Evolutionary conservation across 2,888 invertebrate species (phyloP).

Genomic region (Perizoma affinitatum): DNA sequence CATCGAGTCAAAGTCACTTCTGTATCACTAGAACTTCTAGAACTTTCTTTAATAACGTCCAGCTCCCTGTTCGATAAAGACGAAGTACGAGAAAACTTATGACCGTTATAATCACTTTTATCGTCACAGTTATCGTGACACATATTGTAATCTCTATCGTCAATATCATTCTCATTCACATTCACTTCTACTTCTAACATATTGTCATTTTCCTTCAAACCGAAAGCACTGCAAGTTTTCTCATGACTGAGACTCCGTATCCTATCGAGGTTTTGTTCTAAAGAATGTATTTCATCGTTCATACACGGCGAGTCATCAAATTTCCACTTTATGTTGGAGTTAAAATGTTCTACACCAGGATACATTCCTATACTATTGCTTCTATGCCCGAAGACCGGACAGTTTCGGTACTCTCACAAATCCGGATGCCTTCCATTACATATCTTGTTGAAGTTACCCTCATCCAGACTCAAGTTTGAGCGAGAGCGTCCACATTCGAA

Average conservation of each 20-base stretch:
- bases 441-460: conserved; percentile 74
- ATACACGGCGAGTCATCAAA: conserved; percentile 70
- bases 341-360: conserved; percentile 79
- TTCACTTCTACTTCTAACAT: conserved; percentile 78
- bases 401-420: conserved; percentile 82
- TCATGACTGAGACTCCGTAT: conserved; percentile 79
- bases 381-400: conserved; percentile 82
- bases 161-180: conserved; percentile 66
- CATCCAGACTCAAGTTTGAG: conserved; percentile 79
- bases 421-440: conserved; percentile 80
- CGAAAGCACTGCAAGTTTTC: conserved; percentile 66
- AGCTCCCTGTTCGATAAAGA: conserved; percentile 79
- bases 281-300: conserved; percentile 69
- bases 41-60: conserved; percentile 81
- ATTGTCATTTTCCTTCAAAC: conserved; percentile 64
- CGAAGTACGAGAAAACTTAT: conserved; percentile 78
- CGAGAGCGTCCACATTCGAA: conserved; percentile 76
- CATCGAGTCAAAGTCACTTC: conserved; percentile 82
- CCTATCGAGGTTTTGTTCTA: conserved; percentile 79
- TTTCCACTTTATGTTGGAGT: conserved; percentile 79
- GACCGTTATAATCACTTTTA: conserved; percentile 72
- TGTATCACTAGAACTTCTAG: conserved; percentile 81
- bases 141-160: conserved; percentile 69
- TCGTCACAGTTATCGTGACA: conserved; percentile 71
- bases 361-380: conserved; percentile 80